A percentile compares a stretch with the other conserved stretches of the same genome.
Conservation (phyloP, 1,140 invertebrate species). For the Penaeus indicus region DNA sequence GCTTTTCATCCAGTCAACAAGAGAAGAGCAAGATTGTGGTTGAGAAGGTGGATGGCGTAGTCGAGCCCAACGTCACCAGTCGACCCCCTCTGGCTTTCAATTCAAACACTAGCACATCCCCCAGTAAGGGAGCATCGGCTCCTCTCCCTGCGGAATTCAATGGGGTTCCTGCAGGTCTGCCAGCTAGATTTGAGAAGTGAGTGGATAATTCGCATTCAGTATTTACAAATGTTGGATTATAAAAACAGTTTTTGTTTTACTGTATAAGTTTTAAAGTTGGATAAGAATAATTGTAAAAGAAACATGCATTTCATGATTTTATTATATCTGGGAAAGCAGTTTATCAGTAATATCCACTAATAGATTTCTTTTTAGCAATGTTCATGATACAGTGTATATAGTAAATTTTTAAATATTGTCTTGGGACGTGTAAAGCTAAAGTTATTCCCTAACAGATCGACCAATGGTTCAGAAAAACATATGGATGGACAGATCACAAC, state of each 20-base stretch:
- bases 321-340: neutral
- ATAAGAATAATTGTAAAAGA: too few species aligned
- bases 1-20: constrained; percentile 76
- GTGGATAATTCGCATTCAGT: neutral
- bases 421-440: neutral
- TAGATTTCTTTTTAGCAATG: too few species aligned
- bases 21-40: constrained; percentile 86
- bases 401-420: neutral
- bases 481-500: neutral
- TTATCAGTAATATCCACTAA: too few species aligned
- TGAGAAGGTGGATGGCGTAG: constrained; percentile 82
- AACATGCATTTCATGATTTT: neutral
- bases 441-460: constrained; percentile 1
- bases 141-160: constrained; percentile 64
- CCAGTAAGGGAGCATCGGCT: constrained; percentile 49
- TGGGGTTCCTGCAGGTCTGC: constrained; percentile 56
- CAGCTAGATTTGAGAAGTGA: constrained; percentile 63
- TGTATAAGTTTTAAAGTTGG: neutral
- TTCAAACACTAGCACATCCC: constrained; percentile 26
- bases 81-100: constrained; percentile 35
- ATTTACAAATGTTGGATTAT: neutral
- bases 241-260: neutral
- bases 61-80: constrained; percentile 74
- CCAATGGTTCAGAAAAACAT: constrained; percentile 25
- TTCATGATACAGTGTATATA: too few species aligned